Evolutionary conservation across 2,797 vertebrate genomes (phyloP).

Genomic region (Sylvilagus floridanus): DNA sequence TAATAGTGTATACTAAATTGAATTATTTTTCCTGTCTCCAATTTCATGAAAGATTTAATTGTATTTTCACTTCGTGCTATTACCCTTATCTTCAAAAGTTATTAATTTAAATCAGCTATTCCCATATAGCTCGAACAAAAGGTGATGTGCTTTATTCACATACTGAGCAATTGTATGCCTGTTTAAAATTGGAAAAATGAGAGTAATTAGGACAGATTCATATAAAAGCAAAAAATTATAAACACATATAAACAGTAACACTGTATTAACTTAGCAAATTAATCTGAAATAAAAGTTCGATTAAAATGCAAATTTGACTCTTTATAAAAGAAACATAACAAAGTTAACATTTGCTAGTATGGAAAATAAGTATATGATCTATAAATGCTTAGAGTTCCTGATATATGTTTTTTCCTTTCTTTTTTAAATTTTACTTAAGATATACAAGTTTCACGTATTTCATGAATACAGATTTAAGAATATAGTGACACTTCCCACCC

Average conservation of each 20-base stretch:
- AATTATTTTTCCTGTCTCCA: background rate
- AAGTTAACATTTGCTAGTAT: background rate
- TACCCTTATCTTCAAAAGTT: background rate
- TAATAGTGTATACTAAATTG: background rate
- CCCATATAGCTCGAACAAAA: background rate
- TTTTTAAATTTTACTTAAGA: too few species aligned
- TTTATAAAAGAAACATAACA: background rate
- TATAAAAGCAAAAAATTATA: background rate
- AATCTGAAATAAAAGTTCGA: background rate
- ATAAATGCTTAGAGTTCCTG: background rate
- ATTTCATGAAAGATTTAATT: background rate
- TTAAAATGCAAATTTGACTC: background rate
- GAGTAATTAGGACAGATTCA: background rate
- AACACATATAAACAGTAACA: background rate
- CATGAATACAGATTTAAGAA: background rate
- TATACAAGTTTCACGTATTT: too few species aligned
- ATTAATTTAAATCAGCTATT: background rate
- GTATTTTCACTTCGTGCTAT: background rate
- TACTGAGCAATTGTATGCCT: background rate
- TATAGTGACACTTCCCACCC: too few species aligned
- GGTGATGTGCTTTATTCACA: background rate
- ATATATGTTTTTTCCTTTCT: background rate
- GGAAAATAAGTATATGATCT: background rate
- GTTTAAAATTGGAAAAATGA: background rate
- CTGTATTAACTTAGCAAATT: background rate